phyloP scores from a whole-genome alignment of 2,888 invertebrate genomes.

The Dicyrtomina minuta region DNA sequence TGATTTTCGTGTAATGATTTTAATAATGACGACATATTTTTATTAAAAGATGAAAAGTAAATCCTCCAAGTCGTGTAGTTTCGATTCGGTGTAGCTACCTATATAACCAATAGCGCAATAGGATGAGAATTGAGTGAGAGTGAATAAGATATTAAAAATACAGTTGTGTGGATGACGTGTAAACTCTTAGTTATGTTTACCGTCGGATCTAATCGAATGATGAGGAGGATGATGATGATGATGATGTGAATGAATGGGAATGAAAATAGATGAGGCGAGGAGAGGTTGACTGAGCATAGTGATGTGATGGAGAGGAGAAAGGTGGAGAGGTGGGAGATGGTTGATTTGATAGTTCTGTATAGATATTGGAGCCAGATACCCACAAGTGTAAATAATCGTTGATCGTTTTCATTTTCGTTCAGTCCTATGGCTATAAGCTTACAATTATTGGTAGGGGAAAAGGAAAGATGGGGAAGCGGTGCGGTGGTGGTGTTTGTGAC shows the following conservation, averaged over 20 bases:
- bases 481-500: too few species aligned
- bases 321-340: background rate
- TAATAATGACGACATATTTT: constrained; percentile 13
- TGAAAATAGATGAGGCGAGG: background rate
- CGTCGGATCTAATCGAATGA: constrained; percentile 18
- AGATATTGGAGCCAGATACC: too few species aligned
- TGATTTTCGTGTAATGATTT: constrained; percentile 1
- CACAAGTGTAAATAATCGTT: too few species aligned
- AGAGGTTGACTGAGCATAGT: background rate
- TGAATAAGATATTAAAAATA: background rate
- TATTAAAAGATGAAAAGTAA: background rate
- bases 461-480: too few species aligned
- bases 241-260: constrained; percentile 20
- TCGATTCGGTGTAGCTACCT: background rate
- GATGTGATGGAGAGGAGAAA: background rate
- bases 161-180: constrained; percentile 11
- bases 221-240: constrained; percentile 21
- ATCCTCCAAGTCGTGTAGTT: background rate
- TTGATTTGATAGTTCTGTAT: background rate
- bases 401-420: too few species aligned
- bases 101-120: background rate
- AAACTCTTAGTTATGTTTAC: constrained; percentile 11
- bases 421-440: background rate
- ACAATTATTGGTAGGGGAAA: too few species aligned
- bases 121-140: background rate